Evolutionary conservation across 2,888 invertebrate species (phyloP), one percentile per base, ranked within the genome.

Genomic region (Hydrotaea cyrtoneurina): DNA sequence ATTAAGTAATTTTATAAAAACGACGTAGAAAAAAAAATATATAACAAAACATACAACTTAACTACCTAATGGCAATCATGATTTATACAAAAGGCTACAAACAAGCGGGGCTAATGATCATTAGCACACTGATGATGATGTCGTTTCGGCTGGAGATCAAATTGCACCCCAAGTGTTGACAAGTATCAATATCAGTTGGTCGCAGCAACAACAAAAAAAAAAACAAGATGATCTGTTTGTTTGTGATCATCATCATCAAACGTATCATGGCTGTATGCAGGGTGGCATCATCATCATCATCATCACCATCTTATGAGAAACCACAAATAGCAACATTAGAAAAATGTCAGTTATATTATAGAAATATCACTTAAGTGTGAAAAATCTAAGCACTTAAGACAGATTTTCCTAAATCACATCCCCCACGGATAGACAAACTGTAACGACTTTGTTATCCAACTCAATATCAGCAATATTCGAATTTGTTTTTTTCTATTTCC

Each of bases 361-460:
- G 69, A 85, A 82, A 66, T 82, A 82, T 85, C 85, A 85, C 82
- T 82, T 77, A 59, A 73, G 85, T 85, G 85, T 82, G 85, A 85
- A 85, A 74, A 50, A 36, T 39, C 55, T 73, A 19, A 26, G 21
- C 17, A 26, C 55, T 55, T 4, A 19, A 55, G 57, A 72, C 80
- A 80, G 53, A 77, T 80, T 75, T 83, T 72, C 55, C 21, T 50
- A 71, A 43, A 43, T 69, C 21, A 46, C 46, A 69, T 19, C 21
- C 23, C 21, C n/a, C n/a, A 31, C 2, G 3, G 31, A 2, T 31
- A 31, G 31, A 71, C 64, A 77, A 80, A 73, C 26, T 77, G 59
- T 31, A 69, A 59, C 66, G 53, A 75, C 71, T 31, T 19, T 26
- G 26, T 39, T 74, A 11, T 31, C 21, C 71, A 80, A 13, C 62